Base-by-base conservation (phyloP, 2,888 invertebrate genomes). In the Drosophila ustulata region DNA sequence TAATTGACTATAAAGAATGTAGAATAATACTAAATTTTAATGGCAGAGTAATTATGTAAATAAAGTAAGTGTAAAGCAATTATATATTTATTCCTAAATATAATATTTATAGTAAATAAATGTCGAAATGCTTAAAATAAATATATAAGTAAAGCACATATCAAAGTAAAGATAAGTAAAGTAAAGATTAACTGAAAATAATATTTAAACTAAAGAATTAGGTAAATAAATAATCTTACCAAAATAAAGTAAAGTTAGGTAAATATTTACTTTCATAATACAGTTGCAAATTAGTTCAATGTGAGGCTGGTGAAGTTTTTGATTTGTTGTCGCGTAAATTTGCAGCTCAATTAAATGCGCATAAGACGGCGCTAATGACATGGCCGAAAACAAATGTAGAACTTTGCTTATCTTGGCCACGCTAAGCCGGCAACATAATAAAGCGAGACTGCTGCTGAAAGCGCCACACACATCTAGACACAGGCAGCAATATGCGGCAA, bases 391-490 rank as follows among this genome's bases (percentile, higher is more conserved):
- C 66, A 85, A 85, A 82, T 55, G 32, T 47, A 45, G 51, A 47
- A 52, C 65, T 64, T 47, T 46, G 59, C 71, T 75, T 73, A 78
- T 81, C 82, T 56, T 5, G 7, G 61, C 68, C 74, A 71, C 55
- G 64, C 52, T 83, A 85, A 85, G 86, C 80, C 72, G 75, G 45
- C 78, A 67, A 77, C 88, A 74, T 75, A 77, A 85, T 88, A 71
- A 67, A 77, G 39, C 47, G 34, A 34, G 56, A 18, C 34, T 23
- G 25, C 32, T 34, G 26, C 30, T 32, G 30, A 18, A 9, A 56
- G 13, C 8, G 7, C 53, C 18, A 28, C 49, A 18, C 18, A 18
- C 18, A 18, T 18, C 18, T 18, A 51, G 11, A 47, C 6, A 52
- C 34, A 62, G n/a, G 58, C 32, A 23, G 37, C 55, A 41, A 30